phyloP scores from a whole-genome alignment of 2,113 vertebrate species.

The Antechinus flavipes region DNA sequence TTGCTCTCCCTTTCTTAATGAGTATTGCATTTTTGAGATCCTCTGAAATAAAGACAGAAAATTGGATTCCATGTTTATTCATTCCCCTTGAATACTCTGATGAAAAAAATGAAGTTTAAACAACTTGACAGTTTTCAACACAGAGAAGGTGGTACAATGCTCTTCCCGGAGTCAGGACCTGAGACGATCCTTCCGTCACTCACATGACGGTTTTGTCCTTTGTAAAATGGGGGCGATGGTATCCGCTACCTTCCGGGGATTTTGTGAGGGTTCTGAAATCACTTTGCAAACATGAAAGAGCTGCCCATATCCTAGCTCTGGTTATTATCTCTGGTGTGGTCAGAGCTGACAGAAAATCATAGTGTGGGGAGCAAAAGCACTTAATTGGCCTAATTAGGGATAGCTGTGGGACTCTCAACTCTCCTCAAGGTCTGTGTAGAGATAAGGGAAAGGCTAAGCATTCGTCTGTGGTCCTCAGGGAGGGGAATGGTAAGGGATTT shows the following conservation, averaged over 20 bases:
- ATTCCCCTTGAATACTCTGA: too few species aligned
- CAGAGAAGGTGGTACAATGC: background rate
- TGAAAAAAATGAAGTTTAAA: background rate
- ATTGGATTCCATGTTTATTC: too few species aligned
- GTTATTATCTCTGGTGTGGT: background rate
- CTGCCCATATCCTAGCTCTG: background rate
- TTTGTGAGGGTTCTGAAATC: background rate
- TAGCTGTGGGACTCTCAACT: background rate
- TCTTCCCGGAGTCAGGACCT: background rate
- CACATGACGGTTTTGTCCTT: background rate
- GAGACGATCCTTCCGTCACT: background rate
- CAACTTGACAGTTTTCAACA: background rate
- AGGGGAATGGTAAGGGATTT: background rate
- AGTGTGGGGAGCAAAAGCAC: background rate
- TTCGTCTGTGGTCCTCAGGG: background rate
- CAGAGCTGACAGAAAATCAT: background rate
- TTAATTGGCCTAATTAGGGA: background rate
- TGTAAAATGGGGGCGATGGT: background rate
- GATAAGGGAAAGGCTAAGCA: background rate
- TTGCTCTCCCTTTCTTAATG: too few species aligned
- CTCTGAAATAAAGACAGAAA: too few species aligned
- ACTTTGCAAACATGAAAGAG: background rate
- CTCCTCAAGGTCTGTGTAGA: background rate
- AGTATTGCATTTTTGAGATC: too few species aligned
- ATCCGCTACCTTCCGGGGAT: background rate